Base-by-base conservation (phyloP, 92 coral and sea anemone species). In the Epizoanthus scotinus region DNA sequence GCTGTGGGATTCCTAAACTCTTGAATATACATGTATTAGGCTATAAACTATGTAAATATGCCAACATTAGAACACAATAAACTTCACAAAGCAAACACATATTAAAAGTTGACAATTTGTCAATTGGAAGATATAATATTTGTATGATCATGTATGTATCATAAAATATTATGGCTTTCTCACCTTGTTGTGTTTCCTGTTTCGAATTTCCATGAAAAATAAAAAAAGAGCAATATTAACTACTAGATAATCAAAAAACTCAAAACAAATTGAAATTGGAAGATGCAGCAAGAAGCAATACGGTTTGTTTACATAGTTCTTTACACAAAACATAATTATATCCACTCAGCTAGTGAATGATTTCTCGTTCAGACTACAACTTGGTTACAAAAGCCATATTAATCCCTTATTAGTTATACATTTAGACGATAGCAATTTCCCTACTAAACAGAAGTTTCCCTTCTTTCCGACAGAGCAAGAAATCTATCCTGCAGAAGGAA, bases 151-250 rank as follows among this genome's bases (percentile, higher is more conserved):
- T n/a, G n/a, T 29, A 19, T 26, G 68, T 31, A 3, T 63, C 67
- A 17, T 9, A 47, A 47, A 7, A 47, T 47, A 47, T 47, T 47
- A 47, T 47, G 52, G 52, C 17, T 8, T 63, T 63, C 68, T 15
- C 58, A 73, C 79, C 79, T 73, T 73, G 31, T 73, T 73, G 52
- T 13, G 29, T 28, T 73, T 73, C 44, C 79, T 73, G 79, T 28
- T 53, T 42, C 10, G 25, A 8, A 28, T 55, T 15, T 13, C 31
- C 38, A 28, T 34, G 44, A 73, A 73, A 59, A 55, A 25, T 42
- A 73, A 25, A 53, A 73, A 73, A n/a, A 42, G 56, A 72, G n/a
- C n/a, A 71, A 56, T 19, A 55, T 55, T 29, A 56, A 73, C 55
- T 73, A 73, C 38, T 63, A 73, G 20, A 31, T 34, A 58, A 73